Percentiles rank a stretch among this genome's conserved stretches.
These are phyloP conservation scores for Leptoclinus maculatus DNA, from an alignment of 2,797 vertebrate genomes.

Conservation along the genomic window DNA sequence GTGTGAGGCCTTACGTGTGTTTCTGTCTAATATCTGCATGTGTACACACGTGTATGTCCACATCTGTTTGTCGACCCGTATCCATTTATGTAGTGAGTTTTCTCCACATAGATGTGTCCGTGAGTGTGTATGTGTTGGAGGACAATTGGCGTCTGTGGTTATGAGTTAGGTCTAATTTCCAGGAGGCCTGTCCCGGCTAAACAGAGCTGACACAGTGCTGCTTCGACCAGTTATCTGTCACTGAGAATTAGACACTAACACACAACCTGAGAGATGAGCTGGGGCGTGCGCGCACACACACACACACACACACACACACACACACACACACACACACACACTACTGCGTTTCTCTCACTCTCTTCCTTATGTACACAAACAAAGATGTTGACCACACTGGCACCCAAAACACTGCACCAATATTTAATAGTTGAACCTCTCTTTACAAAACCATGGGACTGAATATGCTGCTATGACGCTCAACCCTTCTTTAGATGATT, in stretches of 20 bases:
- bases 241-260: conserved; percentile 74
- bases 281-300: background rate
- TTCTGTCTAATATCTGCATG: background rate
- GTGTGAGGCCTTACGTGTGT: background rate
- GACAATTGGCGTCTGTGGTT: conserved; percentile 82
- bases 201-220: conserved; percentile 79
- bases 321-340: background rate
- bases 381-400: background rate
- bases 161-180: conserved; percentile 84
- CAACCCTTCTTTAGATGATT: background rate
- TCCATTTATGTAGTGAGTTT: background rate
- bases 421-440: background rate
- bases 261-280: conserved; percentile 65
- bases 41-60: conserved; percentile 3
- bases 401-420: background rate
- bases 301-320: conserved; percentile 3
- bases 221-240: conserved; percentile 77
- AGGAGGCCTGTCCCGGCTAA: conserved; percentile 80
- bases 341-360: background rate
- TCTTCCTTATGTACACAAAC: background rate
- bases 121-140: conserved; percentile 21
- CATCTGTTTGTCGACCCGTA: conserved; percentile 7
- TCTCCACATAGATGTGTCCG: conserved; percentile 1
- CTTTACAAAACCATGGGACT: background rate
- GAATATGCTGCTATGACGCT: background rate